Evolutionary conservation across 2,888 invertebrate species (phyloP), one percentile per base, ranked within the genome.

Genomic region (Drosophila formosana): DNA sequence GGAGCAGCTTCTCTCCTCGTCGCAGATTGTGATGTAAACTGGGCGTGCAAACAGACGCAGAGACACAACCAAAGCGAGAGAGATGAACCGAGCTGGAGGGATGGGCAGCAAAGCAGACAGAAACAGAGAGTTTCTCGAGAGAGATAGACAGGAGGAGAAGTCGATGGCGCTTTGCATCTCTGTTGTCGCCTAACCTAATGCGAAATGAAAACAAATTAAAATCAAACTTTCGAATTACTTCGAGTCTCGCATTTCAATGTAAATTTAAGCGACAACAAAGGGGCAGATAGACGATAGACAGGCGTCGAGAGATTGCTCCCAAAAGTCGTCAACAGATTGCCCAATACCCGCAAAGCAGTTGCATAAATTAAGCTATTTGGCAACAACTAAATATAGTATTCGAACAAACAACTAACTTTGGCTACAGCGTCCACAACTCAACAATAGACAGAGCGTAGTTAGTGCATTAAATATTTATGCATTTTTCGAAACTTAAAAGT

Each of bases 191-290:
- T 79, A 80, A 85, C 90, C 86, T 89, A 89, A 89, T 90, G 90
- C 85, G 87, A 90, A 89, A 87, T 82, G 89, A 89, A 90, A 89
- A 89, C 89, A 90, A 90, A 89, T 89, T 89, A 89, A 89, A 89
- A 90, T 89, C 89, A 89, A 89, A 90, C 90, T 89, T 89, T 86
- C 89, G 81, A 89, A 90, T 88, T 89, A 88, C 86, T 82, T 87
- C 89, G 89, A 85, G 89, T 89, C 79, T 87, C 82, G 89, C 89
- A 89, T 89, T 89, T 86, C 86, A 86, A 86, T 88, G 89, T 85
- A 82, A 85, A 89, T 87, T 86, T 87, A 76, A 81, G 71, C 81
- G 81, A 83, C 86, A 88, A 82, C 86, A 80, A 80, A 70, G 66
- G 55, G 72, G 50, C 65, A 57, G 69, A 13, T 51, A 37, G 41